Evolutionary conservation across 1,140 invertebrate species (phyloP), one percentile per base, ranked within the genome.

Genomic region (Calycopis cecrops): DNA sequence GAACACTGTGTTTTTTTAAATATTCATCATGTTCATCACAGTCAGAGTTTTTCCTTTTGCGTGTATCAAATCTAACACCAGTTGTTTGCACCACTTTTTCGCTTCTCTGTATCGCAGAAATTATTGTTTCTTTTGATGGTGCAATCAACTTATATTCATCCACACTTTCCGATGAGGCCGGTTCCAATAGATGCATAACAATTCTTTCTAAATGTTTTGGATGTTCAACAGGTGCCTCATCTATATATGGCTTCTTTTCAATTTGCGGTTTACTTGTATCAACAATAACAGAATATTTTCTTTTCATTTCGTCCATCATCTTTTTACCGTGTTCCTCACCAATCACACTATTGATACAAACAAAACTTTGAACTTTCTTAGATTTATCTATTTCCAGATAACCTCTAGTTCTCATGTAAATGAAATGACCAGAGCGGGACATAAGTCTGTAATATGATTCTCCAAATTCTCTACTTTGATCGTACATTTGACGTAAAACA

Each of bases 401-500:
- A 28, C 95, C 96, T 57, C 93, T 90, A 6, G 95, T 95, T 65
- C 92, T 90, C 69, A 97, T 88, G 71, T 95, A 96, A 65, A 97
- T 95, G 69, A 93, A 95, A 63, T 92, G 89, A 4, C 95, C 94
- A 48, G 92, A 95, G 57, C 94, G 92, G 0, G 93, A 92, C 59
- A 93, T 90, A 9, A 97, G 87, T 16, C 95, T 90, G 73, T 97
- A 97, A 56, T 94, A 95, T 8, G 95, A 96, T 48, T 92, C 91
- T 10, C 95, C 95, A 79, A 91, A 93, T 44, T 92, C 92, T 73
- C 93, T 92, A 35, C 92, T 92, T 67, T 91, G 91, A 68, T 93
- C 93, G 79, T 96, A 96, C 95, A 97, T 97, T 85, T 96, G 94
- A 65, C 93, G 89, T 53, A 97, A 88, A 0, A 94, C 95, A 62